These are phyloP conservation scores for Torymus auratus DNA, from an alignment of 2,888 invertebrate species.

Conservation along the genomic window DNA sequence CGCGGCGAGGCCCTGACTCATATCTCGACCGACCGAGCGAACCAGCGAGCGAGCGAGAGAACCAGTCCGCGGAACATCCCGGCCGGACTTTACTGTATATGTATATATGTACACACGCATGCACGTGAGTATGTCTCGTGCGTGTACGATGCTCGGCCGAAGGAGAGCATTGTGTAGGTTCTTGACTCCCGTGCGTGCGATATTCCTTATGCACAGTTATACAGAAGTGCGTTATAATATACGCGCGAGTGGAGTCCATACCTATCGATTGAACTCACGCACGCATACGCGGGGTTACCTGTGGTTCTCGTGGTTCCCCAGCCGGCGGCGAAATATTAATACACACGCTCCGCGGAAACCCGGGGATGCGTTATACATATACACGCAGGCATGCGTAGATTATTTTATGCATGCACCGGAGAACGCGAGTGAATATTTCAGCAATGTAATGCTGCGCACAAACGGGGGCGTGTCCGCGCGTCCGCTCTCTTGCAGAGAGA, in stretches of 20 bases:
- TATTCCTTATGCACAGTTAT: not conserved
- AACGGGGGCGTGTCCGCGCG: slow-evolving; percentile 63
- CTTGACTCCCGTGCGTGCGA: not conserved
- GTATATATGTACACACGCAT: not conserved
- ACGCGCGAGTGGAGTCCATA: too few species aligned
- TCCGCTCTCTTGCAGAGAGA: slow-evolving; percentile 29
- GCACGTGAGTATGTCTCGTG: slow-evolving; percentile 38
- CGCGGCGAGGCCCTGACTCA: slow-evolving; percentile 67
- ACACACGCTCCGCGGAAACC: too few species aligned
- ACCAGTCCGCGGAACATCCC: slow-evolving; percentile 67
- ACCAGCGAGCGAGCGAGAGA: slow-evolving; percentile 53
- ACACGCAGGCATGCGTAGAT: too few species aligned
- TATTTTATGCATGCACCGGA: slow-evolving; percentile 50
- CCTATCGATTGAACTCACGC: too few species aligned
- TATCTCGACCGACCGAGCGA: slow-evolving; percentile 61
- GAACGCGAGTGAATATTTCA: slow-evolving; percentile 69
- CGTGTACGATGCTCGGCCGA: too few species aligned
- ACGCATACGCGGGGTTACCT: too few species aligned
- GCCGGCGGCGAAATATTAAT: too few species aligned
- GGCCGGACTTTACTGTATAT: too few species aligned
- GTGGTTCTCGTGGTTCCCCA: too few species aligned
- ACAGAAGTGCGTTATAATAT: not conserved
- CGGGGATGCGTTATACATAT: too few species aligned
- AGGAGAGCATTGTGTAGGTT: too few species aligned
- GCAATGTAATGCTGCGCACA: slow-evolving; percentile 61